Conservation (phyloP, 2,113 vertebrate genomes). For the Orientallactaga bullata region DNA sequence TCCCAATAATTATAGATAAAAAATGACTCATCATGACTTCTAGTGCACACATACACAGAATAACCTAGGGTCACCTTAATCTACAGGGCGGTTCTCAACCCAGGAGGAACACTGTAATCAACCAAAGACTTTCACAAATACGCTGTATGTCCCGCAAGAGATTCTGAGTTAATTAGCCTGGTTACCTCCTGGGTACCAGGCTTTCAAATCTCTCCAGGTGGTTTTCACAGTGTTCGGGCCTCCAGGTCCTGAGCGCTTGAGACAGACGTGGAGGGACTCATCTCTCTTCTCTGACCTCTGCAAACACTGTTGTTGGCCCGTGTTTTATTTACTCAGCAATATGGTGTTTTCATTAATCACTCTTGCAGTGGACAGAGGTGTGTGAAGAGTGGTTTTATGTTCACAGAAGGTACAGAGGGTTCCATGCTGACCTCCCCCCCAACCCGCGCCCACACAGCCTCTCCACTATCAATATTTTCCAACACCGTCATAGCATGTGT, state of each 20-base stretch:
- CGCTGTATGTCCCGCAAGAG: background rate
- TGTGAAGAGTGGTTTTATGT: background rate
- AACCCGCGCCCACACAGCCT: no score
- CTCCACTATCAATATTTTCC: no score
- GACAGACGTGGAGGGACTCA: background rate
- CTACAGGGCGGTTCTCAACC: background rate
- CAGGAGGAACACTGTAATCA: background rate
- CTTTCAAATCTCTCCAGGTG: background rate
- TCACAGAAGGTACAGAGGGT: background rate
- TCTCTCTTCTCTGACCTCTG: background rate
- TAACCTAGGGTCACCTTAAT: background rate
- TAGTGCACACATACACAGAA: background rate
- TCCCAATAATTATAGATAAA: background rate
- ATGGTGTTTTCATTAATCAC: no score
- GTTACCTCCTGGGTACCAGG: background rate
- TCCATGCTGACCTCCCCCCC: accelerated
- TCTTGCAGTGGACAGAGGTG: no score
- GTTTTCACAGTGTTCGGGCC: background rate
- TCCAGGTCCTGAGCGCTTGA: background rate
- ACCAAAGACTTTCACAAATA: background rate
- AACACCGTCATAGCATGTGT: background rate
- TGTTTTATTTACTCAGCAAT: background rate
- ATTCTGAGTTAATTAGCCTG: background rate
- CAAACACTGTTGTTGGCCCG: background rate
- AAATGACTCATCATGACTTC: background rate